phyloP scores from a whole-genome alignment of 2,113 vertebrate species.

The Triplophysa rosa region DNA sequence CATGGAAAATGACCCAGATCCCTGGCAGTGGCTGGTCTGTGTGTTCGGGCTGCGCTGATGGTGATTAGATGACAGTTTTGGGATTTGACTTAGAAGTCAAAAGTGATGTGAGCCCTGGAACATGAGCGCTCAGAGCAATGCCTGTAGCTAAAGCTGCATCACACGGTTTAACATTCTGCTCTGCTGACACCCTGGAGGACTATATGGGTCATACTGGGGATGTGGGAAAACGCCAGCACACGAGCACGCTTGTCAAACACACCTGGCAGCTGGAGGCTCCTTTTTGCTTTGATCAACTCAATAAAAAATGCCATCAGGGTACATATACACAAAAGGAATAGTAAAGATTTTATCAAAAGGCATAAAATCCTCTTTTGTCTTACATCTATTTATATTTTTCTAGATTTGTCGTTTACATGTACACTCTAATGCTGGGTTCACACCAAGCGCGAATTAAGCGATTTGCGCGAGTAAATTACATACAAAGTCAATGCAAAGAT shows the following conservation, averaged over 20 bases:
- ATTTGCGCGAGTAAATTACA: too few species aligned
- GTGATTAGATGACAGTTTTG: constrained; percentile 24
- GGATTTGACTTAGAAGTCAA: constrained; percentile 25
- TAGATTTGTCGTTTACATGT: too few species aligned
- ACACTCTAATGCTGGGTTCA: too few species aligned
- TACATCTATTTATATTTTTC: too few species aligned
- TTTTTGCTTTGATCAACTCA: not conserved
- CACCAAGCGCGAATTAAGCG: too few species aligned
- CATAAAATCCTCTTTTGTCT: too few species aligned
- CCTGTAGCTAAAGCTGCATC: constrained; percentile 15
- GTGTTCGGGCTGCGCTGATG: not conserved
- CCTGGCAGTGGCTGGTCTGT: not conserved
- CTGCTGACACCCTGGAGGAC: constrained; percentile 23
- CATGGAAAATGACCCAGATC: not conserved
- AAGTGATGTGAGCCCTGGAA: constrained; percentile 8
- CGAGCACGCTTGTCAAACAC: not conserved
- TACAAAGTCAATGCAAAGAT: too few species aligned
- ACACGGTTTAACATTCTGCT: constrained; percentile 20
- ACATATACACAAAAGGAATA: not conserved
- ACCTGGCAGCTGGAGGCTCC: constrained; percentile 26
- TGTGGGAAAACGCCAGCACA: not conserved
- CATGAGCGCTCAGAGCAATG: constrained; percentile 36
- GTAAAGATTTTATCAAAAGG: too few species aligned
- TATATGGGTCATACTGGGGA: constrained; percentile 10
- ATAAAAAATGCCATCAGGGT: constrained; percentile 1